Evolutionary conservation across 1,140 invertebrate genomes (phyloP), one percentile per base, ranked within the genome.

Genomic region (Neotoxoptera formosana): DNA sequence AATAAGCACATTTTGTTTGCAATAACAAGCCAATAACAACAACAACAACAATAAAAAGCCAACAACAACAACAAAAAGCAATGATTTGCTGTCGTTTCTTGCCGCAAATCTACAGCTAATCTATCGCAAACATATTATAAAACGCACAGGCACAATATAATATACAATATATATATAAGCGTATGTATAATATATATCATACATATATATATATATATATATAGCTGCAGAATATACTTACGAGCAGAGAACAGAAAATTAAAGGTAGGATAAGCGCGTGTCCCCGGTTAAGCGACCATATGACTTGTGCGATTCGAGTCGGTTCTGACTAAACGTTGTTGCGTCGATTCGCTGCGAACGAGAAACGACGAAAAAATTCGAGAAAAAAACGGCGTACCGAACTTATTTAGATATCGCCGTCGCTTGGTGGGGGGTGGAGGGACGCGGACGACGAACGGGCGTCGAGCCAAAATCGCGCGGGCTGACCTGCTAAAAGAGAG

Each of bases 401-500:
- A 84, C 76, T 83, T 92, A 84, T 92, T 92, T 84, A 41, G 76
- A 92, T 41, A 41, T 41, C 34, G 17, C 45, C 34, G 34, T 17
- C 41, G 6, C 41, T 25, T 41, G 41, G 60, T 23, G 67, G 76
- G 48, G 76, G 76, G 45, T 48, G 36, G 47, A 48, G n/a, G 47
- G n/a, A 45, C 90, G 53, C 11, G 20, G n/a, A 53, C n/a, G 20
- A 45, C 21, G 14, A n/a, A 41, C 91, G 76, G 91, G 91, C 45
- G 4, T 7, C 9, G 34, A 1, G 91, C 91, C 91, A 92, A 84
- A 7, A 92, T 51, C 34, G 51, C 23, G 51, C 53, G 34, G 25
- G 48, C 47, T 51, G 91, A 83, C 91, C 90, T 34, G 90, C 45
- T 83, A 81, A 47, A 30, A 47, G 60, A 84, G 91, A 92, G 76